Percentiles rank a stretch among this genome's conserved stretches.
Evolutionary conservation across 2,113 vertebrate genomes (phyloP).

Genomic region (Falco punctatus): DNA sequence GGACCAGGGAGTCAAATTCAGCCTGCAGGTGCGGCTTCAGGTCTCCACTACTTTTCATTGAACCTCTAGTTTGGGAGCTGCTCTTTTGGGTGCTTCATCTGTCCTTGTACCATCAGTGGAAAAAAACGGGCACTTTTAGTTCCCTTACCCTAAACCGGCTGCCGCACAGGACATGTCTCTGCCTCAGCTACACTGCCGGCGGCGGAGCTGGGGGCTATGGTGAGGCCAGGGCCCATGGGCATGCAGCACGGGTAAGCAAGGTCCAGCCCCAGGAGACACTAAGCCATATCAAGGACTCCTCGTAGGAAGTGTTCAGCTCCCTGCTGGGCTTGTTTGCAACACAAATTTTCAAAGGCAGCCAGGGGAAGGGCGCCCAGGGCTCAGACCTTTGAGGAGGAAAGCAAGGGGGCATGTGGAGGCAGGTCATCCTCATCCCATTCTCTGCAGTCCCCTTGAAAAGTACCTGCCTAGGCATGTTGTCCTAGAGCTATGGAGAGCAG

Average conservation of each 20-base stretch:
- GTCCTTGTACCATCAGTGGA: neutral
- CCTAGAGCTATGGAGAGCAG: neutral
- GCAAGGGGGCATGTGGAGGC: neutral
- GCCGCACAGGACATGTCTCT: neutral
- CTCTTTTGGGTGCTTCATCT: neutral
- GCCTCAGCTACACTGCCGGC: neutral
- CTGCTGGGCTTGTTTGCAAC: neutral
- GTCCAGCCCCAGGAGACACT: neutral
- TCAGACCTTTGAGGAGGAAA: neutral
- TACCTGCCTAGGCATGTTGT: rapidly evolving
- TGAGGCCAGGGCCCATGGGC: neutral
- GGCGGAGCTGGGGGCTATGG: neutral
- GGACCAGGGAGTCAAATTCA: neutral
- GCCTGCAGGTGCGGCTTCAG: neutral
- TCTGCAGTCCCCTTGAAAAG: neutral
- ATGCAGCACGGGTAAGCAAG: rapidly evolving
- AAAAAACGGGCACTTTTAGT: neutral
- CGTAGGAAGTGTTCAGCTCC: neutral
- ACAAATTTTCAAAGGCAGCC: neutral
- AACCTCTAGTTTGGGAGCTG: neutral
- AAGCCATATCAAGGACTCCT: neutral
- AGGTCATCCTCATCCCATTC: neutral
- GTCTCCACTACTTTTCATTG: neutral
- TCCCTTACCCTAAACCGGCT: neutral
- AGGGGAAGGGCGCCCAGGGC: neutral